phyloP scores from a whole-genome alignment of 2,888 invertebrate species.

The Peribatodes rhomboidaria region DNA sequence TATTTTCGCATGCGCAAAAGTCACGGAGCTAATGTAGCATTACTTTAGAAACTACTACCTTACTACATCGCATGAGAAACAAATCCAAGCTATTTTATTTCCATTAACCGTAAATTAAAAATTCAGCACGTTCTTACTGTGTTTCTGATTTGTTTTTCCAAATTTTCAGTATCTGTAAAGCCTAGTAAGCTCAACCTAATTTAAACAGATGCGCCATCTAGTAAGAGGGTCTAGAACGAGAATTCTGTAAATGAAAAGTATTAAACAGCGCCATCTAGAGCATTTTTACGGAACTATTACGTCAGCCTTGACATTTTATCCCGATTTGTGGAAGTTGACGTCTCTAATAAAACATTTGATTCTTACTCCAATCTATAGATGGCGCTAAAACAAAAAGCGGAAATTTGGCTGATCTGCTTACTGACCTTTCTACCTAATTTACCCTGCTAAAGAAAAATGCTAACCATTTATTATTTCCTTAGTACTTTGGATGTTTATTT shows the following conservation, averaged over 20 bases:
- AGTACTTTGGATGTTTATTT: constrained; percentile 1
- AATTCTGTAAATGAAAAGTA: background rate
- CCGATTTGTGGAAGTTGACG: background rate
- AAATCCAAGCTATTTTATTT: background rate
- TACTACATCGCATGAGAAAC: background rate
- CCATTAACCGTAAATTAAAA: too few species aligned
- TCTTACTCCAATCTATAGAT: background rate
- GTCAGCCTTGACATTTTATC: background rate
- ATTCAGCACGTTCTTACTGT: too few species aligned
- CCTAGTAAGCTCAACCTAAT: background rate
- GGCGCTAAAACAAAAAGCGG: background rate
- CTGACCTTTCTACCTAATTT: background rate
- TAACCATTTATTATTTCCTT: constrained; percentile 4
- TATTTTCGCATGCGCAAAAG: constrained; percentile 53
- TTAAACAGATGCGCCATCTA: background rate
- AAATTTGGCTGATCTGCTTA: background rate
- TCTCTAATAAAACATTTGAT: background rate
- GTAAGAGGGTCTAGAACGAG: background rate
- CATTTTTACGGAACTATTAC: background rate
- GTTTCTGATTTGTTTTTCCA: background rate
- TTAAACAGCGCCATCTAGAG: background rate
- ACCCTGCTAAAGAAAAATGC: background rate
- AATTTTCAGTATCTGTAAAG: background rate
- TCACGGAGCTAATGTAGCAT: too few species aligned
- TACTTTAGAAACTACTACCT: background rate